Base-by-base conservation (phyloP, 2,113 vertebrate genomes). In the Scolopax mira region DNA sequence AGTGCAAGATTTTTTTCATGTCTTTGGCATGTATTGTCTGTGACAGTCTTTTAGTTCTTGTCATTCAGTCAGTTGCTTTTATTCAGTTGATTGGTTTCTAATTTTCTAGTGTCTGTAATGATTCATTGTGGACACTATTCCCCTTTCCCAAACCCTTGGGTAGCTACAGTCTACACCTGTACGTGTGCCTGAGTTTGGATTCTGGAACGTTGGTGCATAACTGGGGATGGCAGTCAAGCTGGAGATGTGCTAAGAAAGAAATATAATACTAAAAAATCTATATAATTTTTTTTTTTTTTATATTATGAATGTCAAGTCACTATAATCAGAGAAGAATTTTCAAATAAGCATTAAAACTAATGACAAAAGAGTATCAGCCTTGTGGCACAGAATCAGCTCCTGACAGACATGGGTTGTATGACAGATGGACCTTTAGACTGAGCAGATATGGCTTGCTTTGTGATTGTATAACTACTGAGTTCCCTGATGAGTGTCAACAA, bases 391-490 rank as follows among this genome's bases (percentile, higher is more conserved):
- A 78, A 35, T 66, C 15, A 58, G 9, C 39, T 74, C 31, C 51
- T 78, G 46, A 8, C 1, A 4, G 41, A 7, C 37, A 6, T 1
- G 27, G 10, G 3, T 51, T 1, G 0, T 60, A 21, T n/a, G 48
- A 18, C 7, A 54, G 10, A 3, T 51, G 57, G 23, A 42, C 25
- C 16, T 72, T 46, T 41, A 39, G 44, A 19, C 37, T 42, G 33
- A 35, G 23, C 28, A 58, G 10, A 11, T 74, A 19, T 6, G 4
- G 5, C 18, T 49, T 86, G 31, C 7, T 66, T 70, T 66, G 28
- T 70, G n/a, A 21, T 31, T 80, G 9, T 22, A 7, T 3, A 44
- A 16, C 33, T 77, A 8, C 67, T 82, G 39, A 25, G 5, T 33
- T 86, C 48, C 31, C 41, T 62, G 64, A 14, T 55, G 18, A 49